Base-by-base conservation (phyloP, 2,888 invertebrate genomes). In the Sialis fuliginosa region DNA sequence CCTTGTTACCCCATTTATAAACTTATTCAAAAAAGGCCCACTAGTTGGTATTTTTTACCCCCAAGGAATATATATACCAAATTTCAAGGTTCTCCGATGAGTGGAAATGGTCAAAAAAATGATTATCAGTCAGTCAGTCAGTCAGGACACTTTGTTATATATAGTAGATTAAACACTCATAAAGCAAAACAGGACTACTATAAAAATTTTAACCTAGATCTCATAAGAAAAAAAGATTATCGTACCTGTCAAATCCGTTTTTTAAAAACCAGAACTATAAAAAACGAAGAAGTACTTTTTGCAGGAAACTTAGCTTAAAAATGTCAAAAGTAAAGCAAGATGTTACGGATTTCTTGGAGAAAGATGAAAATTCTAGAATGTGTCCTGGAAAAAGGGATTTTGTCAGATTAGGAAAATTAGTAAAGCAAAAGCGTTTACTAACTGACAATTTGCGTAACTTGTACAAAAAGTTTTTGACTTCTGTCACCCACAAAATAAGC, bases 131-230 rank as follows among this genome's bases (percentile, higher is more conserved):
- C n/a, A n/a, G n/a, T n/a, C n/a, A n/a, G n/a, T n/a, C n/a, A n/a
- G n/a, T n/a, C n/a, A n/a, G n/a, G n/a, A n/a, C n/a, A n/a, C n/a
- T n/a, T n/a, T n/a, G n/a, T n/a, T n/a, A n/a, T n/a, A n/a, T n/a
- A n/a, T n/a, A n/a, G n/a, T n/a, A n/a, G 50, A 47, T 49, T 46
- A 51, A 51, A 50, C 44, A 49, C 9, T n/a, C 37, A 51, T 45
- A 48, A 51, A 46, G 47, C 48, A 52, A 52, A 51, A 48, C 48
- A 52, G 30, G 8, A 46, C 41, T 45, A 46, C 49, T 51, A 52
- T 47, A 42, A 51, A 45, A 52, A 48, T 37, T 49, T 52, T 40
- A 51, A 52, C 34, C 48, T 42, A 51, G 9, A 45, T 45, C 43
- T 41, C 41, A 41, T n/a, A 7, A 42, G 45, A 49, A 49, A 49